Evolutionary conservation across 1,140 invertebrate species (phyloP).

Genomic region (Drosophila virilis): DNA sequence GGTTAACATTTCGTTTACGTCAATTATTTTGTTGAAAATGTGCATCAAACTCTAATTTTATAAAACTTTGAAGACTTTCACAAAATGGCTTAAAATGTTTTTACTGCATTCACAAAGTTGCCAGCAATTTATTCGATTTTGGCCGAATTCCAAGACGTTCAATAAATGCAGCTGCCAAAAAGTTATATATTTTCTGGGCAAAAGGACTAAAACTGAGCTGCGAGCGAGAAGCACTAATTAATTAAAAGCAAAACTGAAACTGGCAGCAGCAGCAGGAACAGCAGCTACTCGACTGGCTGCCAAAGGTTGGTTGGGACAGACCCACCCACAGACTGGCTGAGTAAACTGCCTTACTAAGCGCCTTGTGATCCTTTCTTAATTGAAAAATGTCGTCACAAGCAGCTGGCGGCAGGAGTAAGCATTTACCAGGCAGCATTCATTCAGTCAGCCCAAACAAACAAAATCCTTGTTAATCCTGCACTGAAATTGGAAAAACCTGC

Average conservation of each 20-base stretch:
- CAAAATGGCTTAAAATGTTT: constrained; percentile 31
- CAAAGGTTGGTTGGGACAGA: too few relatives aligned
- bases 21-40: too few relatives aligned
- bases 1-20: too few relatives aligned
- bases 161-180: constrained; percentile 68
- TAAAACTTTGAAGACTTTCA: too few relatives aligned
- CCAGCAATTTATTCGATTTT: constrained; percentile 39
- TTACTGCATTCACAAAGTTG: constrained; percentile 35
- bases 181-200: constrained; percentile 24
- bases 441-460: constrained; percentile 45
- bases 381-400: constrained; percentile 81
- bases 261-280: constrained; percentile 20
- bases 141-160: constrained; percentile 30
- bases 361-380: constrained; percentile 82
- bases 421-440: constrained; percentile 37
- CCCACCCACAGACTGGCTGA: neutral
- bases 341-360: constrained; percentile 80
- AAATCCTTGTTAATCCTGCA: constrained; percentile 81
- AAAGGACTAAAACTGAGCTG: constrained; percentile 24
- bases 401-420: constrained; percentile 15
- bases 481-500: constrained; percentile 82
- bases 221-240: constrained; percentile 58
- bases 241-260: constrained; percentile 62
- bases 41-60: too few relatives aligned
- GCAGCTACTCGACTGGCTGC: neutral